Conservation (phyloP, 92 coral and sea anemone species). For the Hydrozoanthus gracilis region DNA sequence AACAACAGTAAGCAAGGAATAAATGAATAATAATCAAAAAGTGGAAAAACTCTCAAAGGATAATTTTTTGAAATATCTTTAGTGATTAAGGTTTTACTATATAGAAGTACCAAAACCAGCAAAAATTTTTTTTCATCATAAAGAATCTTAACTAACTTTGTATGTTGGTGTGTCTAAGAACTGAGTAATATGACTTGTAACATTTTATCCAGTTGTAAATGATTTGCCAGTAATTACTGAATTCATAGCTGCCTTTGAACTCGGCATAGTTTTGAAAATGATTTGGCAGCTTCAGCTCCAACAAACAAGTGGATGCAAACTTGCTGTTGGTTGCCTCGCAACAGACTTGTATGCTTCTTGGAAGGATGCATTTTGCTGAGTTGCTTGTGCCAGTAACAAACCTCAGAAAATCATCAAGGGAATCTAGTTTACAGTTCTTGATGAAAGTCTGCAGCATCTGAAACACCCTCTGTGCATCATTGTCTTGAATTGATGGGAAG, state of each 20-base stretch:
- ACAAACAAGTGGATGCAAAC: conserved; percentile 56
- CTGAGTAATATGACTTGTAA: not conserved
- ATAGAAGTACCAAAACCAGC: not conserved
- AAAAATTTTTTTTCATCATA: not conserved
- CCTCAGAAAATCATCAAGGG: conserved; percentile 50
- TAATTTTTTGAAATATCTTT: not conserved
- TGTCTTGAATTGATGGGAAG: conserved; percentile 45
- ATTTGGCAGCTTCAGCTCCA: conserved; percentile 58
- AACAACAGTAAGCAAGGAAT: not conserved
- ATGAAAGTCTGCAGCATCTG: conserved; percentile 52
- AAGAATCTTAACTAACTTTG: not conserved
- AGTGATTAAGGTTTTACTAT: not conserved
- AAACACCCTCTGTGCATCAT: conserved; percentile 32
- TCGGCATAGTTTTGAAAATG: conserved; percentile 48
- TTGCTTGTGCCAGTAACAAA: conserved; percentile 50
- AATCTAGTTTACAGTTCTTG: conserved; percentile 27
- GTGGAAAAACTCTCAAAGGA: not conserved
- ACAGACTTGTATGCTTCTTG: conserved; percentile 44
- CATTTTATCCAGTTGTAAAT: conserved; percentile 52
- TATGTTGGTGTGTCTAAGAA: not conserved
- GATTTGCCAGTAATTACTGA: conserved; percentile 57
- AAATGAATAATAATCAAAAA: not conserved
- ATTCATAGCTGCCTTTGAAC: conserved; percentile 55
- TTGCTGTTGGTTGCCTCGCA: conserved; percentile 23
- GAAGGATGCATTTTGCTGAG: conserved; percentile 38